Percentiles rank a stretch among this genome's conserved stretches.
Conservation (phyloP, 1,140 invertebrate genomes). For the Formica exsecta region DNA sequence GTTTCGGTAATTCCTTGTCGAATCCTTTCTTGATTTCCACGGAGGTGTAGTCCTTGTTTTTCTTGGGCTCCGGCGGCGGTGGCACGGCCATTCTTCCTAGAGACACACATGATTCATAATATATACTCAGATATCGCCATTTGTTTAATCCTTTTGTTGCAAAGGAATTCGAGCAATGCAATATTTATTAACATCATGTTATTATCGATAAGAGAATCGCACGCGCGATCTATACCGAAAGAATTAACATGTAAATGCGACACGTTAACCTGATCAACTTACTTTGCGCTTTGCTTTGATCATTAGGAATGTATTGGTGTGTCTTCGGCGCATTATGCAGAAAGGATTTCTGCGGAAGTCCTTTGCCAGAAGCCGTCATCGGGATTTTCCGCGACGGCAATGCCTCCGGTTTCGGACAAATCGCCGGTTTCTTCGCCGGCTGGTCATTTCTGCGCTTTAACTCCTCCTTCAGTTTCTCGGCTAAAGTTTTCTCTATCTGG, state of each 20-base stretch:
- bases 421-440: constrained; percentile 62
- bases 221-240: neutral
- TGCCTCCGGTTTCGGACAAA: constrained; percentile 69
- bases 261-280: constrained; percentile 41
- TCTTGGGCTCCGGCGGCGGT: constrained; percentile 72
- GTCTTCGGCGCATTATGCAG: constrained; percentile 68
- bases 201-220: constrained; percentile 3
- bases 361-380: neutral
- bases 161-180: neutral
- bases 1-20: constrained; percentile 59
- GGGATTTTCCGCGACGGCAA: constrained; percentile 6
- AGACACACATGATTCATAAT: constrained; percentile 12
- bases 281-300: constrained; percentile 59
- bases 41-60: constrained; percentile 44
- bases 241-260: neutral
- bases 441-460: constrained; percentile 62
- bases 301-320: constrained; percentile 1
- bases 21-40: neutral
- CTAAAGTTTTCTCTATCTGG: constrained; percentile 69
- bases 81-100: constrained; percentile 75
- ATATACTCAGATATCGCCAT: neutral
- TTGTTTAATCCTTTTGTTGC: neutral
- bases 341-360: constrained; percentile 78
- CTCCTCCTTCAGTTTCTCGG: constrained; percentile 78
- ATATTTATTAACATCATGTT: constrained; percentile 8